phyloP scores from a whole-genome alignment of 2,888 invertebrate genomes.

The Pseudococcus longispinus region DNA sequence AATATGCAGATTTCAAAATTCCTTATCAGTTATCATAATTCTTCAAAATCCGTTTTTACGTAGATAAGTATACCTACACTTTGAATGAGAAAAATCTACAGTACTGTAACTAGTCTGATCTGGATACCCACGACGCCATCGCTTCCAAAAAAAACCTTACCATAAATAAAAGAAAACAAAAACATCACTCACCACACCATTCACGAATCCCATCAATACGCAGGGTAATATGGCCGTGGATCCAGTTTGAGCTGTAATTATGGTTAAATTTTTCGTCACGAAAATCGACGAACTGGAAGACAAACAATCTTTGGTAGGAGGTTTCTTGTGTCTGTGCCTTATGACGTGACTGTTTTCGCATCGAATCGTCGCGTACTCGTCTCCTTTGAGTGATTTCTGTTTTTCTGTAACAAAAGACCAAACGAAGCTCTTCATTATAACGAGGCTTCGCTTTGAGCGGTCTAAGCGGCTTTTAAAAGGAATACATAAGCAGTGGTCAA shows the following conservation, averaged over 20 bases:
- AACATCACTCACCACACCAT: constrained; percentile 65
- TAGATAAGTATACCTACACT: too few species aligned
- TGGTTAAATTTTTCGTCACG: constrained; percentile 66
- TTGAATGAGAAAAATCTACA: too few species aligned
- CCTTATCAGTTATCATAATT: too few species aligned
- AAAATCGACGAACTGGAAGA: constrained; percentile 61
- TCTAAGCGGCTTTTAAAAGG: neutral
- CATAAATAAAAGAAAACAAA: too few species aligned
- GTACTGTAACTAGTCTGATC: too few species aligned
- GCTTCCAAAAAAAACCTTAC: too few species aligned
- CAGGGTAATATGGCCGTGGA: constrained; percentile 67
- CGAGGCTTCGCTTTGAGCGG: neutral
- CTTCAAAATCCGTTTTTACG: too few species aligned
- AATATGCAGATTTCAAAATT: too few species aligned
- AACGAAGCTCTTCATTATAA: neutral
- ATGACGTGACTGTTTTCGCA: constrained; percentile 52
- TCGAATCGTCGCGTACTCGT: constrained; percentile 44
- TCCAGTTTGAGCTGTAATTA: constrained; percentile 66
- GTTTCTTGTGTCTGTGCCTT: constrained; percentile 50
- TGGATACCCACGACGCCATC: too few species aligned
- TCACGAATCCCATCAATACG: constrained; percentile 66
- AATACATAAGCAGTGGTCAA: neutral
- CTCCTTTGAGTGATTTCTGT: constrained; percentile 15
- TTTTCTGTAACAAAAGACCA: constrained; percentile 47
- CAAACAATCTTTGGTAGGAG: constrained; percentile 31